These are phyloP conservation scores for Odontocolon sp. DNA, from an alignment of 2,888 invertebrate species.

Conservation along the genomic window DNA sequence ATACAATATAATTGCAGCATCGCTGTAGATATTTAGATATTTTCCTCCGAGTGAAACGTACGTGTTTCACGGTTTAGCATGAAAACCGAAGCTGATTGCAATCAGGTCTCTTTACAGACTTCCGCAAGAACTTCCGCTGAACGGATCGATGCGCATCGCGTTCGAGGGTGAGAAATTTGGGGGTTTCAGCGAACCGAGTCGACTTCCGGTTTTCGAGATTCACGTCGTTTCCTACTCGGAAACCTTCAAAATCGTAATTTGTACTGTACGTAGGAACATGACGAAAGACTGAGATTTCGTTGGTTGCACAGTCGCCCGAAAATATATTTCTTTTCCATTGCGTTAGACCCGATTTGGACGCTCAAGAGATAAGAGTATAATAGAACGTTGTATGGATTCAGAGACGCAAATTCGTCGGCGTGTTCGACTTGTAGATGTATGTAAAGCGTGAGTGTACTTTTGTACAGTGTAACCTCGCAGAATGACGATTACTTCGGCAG, in stretches of 20 bases:
- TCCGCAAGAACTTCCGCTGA: conserved; percentile 63
- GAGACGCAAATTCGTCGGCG: conserved; percentile 40
- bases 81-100: conserved; percentile 76
- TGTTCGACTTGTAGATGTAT: conserved; percentile 1
- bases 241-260: neutral
- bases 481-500: conserved; percentile 59
- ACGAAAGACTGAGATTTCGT: too few relatives aligned
- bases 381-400: conserved; percentile 1
- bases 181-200: neutral
- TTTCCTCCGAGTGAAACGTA: neutral
- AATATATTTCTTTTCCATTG: too few relatives aligned
- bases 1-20: too few relatives aligned
- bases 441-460: neutral
- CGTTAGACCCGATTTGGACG: neutral
- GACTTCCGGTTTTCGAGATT: conserved; percentile 31
- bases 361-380: conserved; percentile 7
- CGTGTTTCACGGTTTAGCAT: conserved; percentile 39
- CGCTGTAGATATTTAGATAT: too few relatives aligned
- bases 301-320: too few relatives aligned
- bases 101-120: conserved; percentile 74
- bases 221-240: neutral
- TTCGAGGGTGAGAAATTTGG: conserved; percentile 30
- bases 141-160: conserved; percentile 62
- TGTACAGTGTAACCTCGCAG: conserved; percentile 33
- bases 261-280: too few relatives aligned